Conservation (phyloP, 2,888 invertebrate genomes). For the Hypena proboscidalis region DNA sequence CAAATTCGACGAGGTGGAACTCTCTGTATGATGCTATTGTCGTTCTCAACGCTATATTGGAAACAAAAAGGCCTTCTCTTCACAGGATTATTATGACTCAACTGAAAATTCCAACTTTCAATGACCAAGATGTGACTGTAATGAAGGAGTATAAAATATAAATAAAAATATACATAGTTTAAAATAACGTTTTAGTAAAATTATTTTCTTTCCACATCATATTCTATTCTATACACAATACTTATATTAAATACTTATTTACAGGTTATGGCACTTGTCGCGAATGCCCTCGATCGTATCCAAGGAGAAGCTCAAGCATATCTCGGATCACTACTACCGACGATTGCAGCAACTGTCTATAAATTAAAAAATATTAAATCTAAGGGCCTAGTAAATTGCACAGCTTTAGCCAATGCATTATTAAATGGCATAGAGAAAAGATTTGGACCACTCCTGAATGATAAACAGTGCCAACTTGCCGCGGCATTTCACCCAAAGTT, state of each 20-base stretch:
- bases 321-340: constrained; percentile 30
- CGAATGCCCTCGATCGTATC: constrained; percentile 28
- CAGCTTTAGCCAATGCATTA: constrained; percentile 40
- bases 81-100: constrained; percentile 28
- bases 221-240: constrained; percentile 14
- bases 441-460: constrained; percentile 31
- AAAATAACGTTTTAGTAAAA: constrained; percentile 5
- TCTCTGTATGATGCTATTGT: constrained; percentile 27
- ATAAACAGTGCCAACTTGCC: constrained; percentile 39
- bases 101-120: constrained; percentile 28
- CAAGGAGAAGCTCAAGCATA: constrained; percentile 27
- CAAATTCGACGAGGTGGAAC: constrained; percentile 27
- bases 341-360: constrained; percentile 34
- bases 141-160: constrained; percentile 26
- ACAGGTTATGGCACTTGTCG: constrained; percentile 26
- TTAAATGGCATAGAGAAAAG: constrained; percentile 35
- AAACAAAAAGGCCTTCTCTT: constrained; percentile 33
- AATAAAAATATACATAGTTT: constrained; percentile 9
- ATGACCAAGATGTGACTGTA: constrained; percentile 32
- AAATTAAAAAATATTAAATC: constrained; percentile 35
- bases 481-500: constrained; percentile 30
- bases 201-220: constrained; percentile 17
- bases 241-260: constrained; percentile 18
- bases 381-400: constrained; percentile 35
- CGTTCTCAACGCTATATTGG: constrained; percentile 23